phyloP scores from a whole-genome alignment of 1,140 invertebrate genomes.

The Drosophila arawakana region DNA sequence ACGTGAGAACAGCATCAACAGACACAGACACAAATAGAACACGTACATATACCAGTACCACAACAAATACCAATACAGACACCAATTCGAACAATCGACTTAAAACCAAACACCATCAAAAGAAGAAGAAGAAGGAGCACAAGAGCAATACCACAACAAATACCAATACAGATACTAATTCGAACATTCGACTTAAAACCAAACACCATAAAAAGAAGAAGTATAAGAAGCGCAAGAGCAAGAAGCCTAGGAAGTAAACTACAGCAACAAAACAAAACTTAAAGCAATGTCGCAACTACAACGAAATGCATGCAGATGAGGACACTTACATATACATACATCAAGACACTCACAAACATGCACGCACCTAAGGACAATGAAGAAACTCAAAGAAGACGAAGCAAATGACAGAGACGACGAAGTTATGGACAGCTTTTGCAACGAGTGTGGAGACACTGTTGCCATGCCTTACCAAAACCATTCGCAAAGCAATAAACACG shows the following conservation, averaged over 20 bases:
- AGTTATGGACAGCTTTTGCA: not conserved
- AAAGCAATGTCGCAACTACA: not conserved
- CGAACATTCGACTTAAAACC: not conserved
- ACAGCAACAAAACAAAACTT: not conserved
- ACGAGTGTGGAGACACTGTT: not conserved
- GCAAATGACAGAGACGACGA: not conserved
- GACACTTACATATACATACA: not conserved
- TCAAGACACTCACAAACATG: not conserved
- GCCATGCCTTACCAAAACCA: conserved; percentile 7
- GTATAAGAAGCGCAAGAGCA: not conserved
- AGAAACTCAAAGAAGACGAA: not conserved
- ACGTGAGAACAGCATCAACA: not conserved
- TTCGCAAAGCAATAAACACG: conserved; percentile 22
- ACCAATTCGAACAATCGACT: not conserved
- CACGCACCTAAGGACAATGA: not conserved
- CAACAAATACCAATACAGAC: not conserved
- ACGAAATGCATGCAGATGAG: not conserved
- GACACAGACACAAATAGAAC: conserved; percentile 3
- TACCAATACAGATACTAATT: not conserved
- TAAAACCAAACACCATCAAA: not conserved
- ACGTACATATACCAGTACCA: not conserved
- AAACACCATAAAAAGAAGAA: not conserved
- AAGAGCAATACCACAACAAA: not conserved
- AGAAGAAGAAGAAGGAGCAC: not conserved
- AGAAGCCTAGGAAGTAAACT: not conserved